Percentiles rank a stretch among this genome's conserved stretches.
Evolutionary conservation across 2,113 vertebrate species (phyloP).

Genomic region (Burhinus bistriatus): DNA sequence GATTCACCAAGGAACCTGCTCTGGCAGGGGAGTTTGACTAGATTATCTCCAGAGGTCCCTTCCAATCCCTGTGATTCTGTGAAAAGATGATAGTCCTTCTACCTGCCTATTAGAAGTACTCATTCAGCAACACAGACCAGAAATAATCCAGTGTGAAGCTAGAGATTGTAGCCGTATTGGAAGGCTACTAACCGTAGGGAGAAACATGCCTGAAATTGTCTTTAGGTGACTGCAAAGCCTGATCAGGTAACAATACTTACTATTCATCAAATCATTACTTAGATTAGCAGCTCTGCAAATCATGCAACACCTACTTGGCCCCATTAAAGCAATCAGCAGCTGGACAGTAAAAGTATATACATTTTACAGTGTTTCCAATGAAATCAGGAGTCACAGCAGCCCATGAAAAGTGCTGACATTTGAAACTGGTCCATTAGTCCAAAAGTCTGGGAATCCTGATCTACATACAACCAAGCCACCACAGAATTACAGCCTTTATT

Average conservation of each 20-base stretch:
- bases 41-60: too few relatives aligned
- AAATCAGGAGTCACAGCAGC: not conserved
- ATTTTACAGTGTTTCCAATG: not conserved
- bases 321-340: not conserved
- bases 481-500: not conserved
- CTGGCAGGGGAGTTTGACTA: too few relatives aligned
- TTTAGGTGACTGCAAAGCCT: not conserved
- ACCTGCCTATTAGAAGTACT: not conserved
- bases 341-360: not conserved
- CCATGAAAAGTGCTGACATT: not conserved
- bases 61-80: too few relatives aligned
- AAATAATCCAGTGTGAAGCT: not conserved
- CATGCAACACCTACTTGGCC: fast-evolving
- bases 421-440: not conserved
- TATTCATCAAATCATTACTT: not conserved
- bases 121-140: not conserved
- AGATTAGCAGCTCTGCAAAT: not conserved
- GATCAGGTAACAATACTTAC: not conserved
- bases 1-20: not conserved
- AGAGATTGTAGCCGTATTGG: not conserved
- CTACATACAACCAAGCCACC: not conserved
- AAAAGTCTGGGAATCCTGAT: not conserved
- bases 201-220: not conserved
- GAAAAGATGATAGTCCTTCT: not conserved
- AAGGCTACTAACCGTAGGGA: not conserved